Base-by-base conservation (phyloP, 1,140 invertebrate species). In the Drosophila malerkotliana region DNA sequence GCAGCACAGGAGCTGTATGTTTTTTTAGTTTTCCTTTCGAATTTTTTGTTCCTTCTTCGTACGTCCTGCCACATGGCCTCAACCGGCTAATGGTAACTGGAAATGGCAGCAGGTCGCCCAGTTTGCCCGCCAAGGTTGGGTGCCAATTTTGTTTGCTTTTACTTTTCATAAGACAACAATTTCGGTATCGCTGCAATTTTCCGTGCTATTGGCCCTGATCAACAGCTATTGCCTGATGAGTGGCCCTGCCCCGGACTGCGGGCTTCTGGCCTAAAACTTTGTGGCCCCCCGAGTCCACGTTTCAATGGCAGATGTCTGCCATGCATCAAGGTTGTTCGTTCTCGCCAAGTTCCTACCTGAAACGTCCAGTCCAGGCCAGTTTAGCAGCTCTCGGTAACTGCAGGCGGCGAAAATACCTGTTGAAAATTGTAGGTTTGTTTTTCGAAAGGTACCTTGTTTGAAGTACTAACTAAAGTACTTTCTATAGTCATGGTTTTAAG, bases 201-300 rank as follows among this genome's bases (percentile, higher is more conserved):
- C 77, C 83, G 79, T 79, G 83, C 79, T 79, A 81, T 89, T 87
- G 83, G 72, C 47, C 66, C 71, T 67, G 77, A 85, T 87, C 78
- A 72, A 77, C 44, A 44, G 15, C 34, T 37, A 37, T 37, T 44
- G 15, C 79, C 57, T 80, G 77, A 72, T 77, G 77, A 56, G 62
- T 61, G 37, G 53, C 62, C 66, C 62, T 72, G 61, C 61, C 18
- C 24, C 54, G 44, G 51, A 64, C 71, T 71, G 62, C 52, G 44
- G 51, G 54, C 71, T 75, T 61, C 55, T 81, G 71, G 61, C 71
- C 74, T 56, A 71, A 51, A 87, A 63, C 79, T 82, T 78, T 81
- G 45, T 18, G 59, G 62, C 56, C 51, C 37, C 56, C 66, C 60
- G 26, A 53, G 47, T 53, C 62, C 67, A 67, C 61, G 66, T 84